Conservation (phyloP, 2,797 vertebrate genomes). For the Periophthalmus magnuspinnatus region DNA sequence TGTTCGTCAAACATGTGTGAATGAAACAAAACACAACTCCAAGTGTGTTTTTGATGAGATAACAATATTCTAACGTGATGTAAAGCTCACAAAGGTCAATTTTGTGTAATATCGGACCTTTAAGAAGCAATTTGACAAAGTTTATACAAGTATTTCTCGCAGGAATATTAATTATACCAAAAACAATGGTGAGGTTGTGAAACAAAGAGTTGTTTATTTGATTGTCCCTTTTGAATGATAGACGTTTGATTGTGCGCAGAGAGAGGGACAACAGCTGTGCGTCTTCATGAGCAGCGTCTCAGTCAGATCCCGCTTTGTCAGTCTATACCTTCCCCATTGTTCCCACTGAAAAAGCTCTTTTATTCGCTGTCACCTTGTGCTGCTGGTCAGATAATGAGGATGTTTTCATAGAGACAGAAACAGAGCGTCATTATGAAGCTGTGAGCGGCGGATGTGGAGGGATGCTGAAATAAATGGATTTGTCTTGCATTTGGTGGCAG, state of each 20-base stretch:
- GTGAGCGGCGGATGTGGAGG: constrained; percentile 35
- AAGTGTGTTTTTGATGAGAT: no score
- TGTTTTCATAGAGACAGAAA: constrained; percentile 45
- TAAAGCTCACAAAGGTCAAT: no score
- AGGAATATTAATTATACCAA: constrained; percentile 63
- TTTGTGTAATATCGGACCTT: no score
- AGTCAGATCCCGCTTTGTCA: constrained; percentile 70
- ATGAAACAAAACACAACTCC: no score
- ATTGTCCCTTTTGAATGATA: constrained; percentile 66
- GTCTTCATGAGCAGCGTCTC: constrained; percentile 68
- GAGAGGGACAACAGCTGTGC: constrained; percentile 71
- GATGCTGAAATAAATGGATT: constrained; percentile 59
- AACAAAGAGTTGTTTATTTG: constrained; percentile 76
- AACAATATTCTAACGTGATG: no score
- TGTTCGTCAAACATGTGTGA: no score
- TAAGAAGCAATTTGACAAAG: neutral
- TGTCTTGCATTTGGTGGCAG: constrained; percentile 47
- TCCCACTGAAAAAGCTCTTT: constrained; percentile 72
- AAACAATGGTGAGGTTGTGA: constrained; percentile 68
- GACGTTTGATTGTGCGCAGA: constrained; percentile 66
- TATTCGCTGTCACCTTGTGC: constrained; percentile 78
- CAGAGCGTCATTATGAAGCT: constrained; percentile 43
- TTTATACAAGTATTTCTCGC: constrained; percentile 43
- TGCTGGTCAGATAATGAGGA: constrained; percentile 67
- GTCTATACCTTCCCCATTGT: constrained; percentile 69